These are phyloP conservation scores for Callorhinus ursinus DNA, from an alignment of 2,113 vertebrate genomes.

Conservation along the genomic window DNA sequence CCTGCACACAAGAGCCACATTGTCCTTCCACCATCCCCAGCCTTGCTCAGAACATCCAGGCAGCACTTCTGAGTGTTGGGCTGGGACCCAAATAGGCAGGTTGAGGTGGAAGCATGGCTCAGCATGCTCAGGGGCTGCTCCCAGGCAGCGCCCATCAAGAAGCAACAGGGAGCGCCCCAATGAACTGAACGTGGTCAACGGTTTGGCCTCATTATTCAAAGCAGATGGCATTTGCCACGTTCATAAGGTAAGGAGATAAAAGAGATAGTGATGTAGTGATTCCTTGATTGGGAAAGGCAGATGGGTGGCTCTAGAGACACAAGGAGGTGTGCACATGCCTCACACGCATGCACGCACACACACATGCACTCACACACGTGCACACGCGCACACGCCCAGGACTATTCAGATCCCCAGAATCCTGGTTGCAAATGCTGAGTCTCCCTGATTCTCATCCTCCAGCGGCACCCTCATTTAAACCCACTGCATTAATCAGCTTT, in stretches of 20 bases:
- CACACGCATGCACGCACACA: no score
- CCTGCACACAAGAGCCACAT: fast-evolving
- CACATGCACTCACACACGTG: no score
- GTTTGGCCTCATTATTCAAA: neutral
- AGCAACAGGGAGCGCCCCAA: neutral
- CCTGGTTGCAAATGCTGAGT: neutral
- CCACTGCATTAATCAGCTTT: neutral
- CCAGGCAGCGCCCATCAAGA: fast-evolving
- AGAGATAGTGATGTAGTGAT: neutral
- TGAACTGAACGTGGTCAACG: neutral
- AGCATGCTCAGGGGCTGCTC: fast-evolving
- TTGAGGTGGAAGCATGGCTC: fast-evolving
- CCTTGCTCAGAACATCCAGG: neutral
- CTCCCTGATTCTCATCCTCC: fast-evolving
- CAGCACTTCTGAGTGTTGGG: neutral
- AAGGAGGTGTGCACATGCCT: neutral
- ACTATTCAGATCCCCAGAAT: neutral
- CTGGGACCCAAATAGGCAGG: neutral
- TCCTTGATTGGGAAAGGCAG: no score
- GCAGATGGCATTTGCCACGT: no score
- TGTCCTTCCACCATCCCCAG: fast-evolving
- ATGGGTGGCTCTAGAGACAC: neutral
- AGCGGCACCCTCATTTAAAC: neutral
- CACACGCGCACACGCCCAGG: neutral
- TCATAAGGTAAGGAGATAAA: no score